A percentile compares a stretch with the other conserved stretches of the same genome.
These are phyloP conservation scores for Acrocephalus scirpaceus DNA, from an alignment of 2,797 vertebrate species.

Conservation along the genomic window DNA sequence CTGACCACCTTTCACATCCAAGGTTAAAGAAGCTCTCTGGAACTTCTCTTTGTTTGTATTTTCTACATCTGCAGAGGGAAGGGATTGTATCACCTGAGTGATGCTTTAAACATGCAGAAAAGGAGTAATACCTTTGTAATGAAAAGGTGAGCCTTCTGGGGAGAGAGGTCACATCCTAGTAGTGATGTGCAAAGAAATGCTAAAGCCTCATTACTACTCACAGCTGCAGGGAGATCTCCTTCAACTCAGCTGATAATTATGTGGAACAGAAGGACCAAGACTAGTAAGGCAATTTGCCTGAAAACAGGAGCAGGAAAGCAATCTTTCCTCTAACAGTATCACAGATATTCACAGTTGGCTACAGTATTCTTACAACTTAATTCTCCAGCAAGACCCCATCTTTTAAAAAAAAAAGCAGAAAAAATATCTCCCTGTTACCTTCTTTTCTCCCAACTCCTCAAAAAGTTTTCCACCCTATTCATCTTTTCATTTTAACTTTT, in stretches of 20 bases:
- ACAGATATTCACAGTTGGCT: background rate
- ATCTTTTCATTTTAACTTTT: conserved; percentile 25
- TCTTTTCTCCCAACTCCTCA: background rate
- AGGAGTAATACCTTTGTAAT: conserved; percentile 7
- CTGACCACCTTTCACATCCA: background rate
- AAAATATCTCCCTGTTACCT: background rate
- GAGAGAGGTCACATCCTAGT: background rate
- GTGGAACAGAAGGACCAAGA: background rate
- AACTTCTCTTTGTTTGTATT: background rate
- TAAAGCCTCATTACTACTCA: conserved; percentile 34
- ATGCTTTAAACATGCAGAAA: background rate
- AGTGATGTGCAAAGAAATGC: background rate
- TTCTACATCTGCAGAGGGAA: background rate
- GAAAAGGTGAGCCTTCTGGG: background rate
- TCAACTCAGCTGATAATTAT: background rate
- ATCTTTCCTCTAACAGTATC: background rate
- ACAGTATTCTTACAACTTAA: background rate
- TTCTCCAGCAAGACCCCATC: background rate
- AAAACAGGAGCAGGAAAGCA: background rate
- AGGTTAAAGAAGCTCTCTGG: background rate
- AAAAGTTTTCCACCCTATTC: conserved; percentile 1
- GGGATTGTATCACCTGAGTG: background rate
- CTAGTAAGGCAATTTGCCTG: background rate
- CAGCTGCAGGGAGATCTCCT: background rate
- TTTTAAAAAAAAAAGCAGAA: background rate